Conservation (phyloP, 2,888 invertebrate genomes). For the Thumatha senex region DNA sequence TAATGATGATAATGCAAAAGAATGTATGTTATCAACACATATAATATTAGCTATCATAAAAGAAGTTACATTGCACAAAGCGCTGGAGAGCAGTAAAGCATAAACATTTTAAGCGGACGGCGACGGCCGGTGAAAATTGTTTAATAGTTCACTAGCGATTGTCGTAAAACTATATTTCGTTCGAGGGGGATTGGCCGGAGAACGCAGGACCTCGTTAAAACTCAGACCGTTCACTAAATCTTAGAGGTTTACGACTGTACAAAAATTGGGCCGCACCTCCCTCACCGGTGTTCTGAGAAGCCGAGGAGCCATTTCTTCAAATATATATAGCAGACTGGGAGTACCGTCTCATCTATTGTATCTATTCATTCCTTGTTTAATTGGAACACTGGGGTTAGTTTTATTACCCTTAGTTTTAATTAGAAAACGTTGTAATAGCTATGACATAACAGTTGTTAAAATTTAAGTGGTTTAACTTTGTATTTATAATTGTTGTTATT, state of each 20-base stretch:
- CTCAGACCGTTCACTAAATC: constrained; percentile 75
- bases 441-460: not conserved
- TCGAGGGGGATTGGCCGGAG: constrained; percentile 43
- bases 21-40: not conserved
- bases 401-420: constrained; percentile 12
- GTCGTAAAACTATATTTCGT: constrained; percentile 75
- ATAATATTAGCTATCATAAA: constrained; percentile 9
- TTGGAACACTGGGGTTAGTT: constrained; percentile 10
- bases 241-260: constrained; percentile 75
- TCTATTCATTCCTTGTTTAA: constrained; percentile 11
- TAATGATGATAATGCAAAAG: no score
- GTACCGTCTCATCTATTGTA: constrained; percentile 4
- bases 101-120: constrained; percentile 47
- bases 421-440: constrained; percentile 6
- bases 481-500: no score
- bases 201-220: constrained; percentile 70
- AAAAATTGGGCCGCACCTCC: constrained; percentile 61
- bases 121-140: constrained; percentile 45
- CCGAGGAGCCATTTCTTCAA: constrained; percentile 6
- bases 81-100: constrained; percentile 31
- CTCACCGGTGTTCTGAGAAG: constrained; percentile 7
- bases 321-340: not conserved
- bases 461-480: not conserved
- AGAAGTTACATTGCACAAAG: constrained; percentile 22
- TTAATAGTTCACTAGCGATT: constrained; percentile 68